Conservation (phyloP, 2,888 invertebrate species). For the Rotaria magnacalcarata region DNA sequence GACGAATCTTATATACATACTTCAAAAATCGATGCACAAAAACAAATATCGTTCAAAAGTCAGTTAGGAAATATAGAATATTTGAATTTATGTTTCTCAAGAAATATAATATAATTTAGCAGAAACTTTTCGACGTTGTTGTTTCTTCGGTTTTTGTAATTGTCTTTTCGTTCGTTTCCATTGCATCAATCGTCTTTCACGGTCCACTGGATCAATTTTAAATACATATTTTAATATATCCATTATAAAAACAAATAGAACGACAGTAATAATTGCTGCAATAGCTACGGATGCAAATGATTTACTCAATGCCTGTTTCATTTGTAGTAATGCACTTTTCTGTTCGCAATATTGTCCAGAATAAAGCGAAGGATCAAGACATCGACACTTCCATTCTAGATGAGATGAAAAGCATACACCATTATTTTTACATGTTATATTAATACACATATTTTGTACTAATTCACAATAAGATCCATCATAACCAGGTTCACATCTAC, state of each 20-base stretch:
- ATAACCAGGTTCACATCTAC: background rate
- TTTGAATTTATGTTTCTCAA: too few relatives aligned
- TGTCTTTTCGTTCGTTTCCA: background rate
- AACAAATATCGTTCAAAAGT: too few relatives aligned
- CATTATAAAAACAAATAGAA: slow-evolving; percentile 17
- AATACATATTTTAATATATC: slow-evolving; percentile 25
- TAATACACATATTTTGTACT: background rate
- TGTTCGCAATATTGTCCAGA: background rate
- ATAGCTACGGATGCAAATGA: slow-evolving; percentile 17
- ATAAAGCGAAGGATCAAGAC: background rate
- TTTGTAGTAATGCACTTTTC: background rate
- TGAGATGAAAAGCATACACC: background rate
- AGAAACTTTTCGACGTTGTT: too few relatives aligned
- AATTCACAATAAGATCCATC: background rate
- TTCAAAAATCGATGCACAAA: too few relatives aligned
- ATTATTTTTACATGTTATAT: background rate
- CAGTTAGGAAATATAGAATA: too few relatives aligned
- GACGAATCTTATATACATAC: too few relatives aligned
- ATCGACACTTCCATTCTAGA: background rate
- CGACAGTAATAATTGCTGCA: background rate
- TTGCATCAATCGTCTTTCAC: background rate
- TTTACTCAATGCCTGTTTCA: background rate
- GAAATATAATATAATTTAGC: too few relatives aligned
- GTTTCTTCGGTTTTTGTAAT: background rate
- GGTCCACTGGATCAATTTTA: background rate